Evolutionary conservation across 1,140 invertebrate species (phyloP).

Genomic region (Copidosoma floridanum): DNA sequence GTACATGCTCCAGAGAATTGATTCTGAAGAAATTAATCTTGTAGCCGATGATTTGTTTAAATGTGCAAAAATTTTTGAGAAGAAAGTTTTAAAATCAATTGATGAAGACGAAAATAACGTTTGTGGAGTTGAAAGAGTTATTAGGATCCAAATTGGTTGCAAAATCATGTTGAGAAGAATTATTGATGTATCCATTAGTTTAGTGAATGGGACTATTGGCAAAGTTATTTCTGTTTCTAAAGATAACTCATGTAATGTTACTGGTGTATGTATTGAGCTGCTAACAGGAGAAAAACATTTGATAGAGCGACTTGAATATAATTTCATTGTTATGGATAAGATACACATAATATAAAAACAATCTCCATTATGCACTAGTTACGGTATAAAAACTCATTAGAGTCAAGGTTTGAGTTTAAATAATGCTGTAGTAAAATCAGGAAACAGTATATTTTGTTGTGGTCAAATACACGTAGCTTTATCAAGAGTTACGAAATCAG

Average conservation of each 20-base stretch:
- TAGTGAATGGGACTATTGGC: constrained; percentile 38
- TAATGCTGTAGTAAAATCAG: constrained; percentile 38
- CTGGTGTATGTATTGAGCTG: not conserved
- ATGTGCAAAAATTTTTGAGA: constrained; percentile 24
- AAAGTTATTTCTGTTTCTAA: constrained; percentile 25
- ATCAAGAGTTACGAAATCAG: constrained; percentile 41
- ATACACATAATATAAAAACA: constrained; percentile 41
- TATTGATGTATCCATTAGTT: constrained; percentile 38
- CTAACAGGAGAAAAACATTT: constrained; percentile 10
- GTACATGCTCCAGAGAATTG: constrained; percentile 32
- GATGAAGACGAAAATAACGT: constrained; percentile 22
- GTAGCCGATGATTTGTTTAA: constrained; percentile 30
- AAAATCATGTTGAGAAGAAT: constrained; percentile 42
- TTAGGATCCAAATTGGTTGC: constrained; percentile 37
- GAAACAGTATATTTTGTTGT: constrained; percentile 37
- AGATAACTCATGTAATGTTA: constrained; percentile 10
- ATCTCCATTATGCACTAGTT: constrained; percentile 46
- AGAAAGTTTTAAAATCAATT: constrained; percentile 25
- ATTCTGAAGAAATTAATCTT: constrained; percentile 31
- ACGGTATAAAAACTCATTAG: constrained; percentile 49
- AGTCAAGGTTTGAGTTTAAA: constrained; percentile 46
- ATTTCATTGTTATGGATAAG: constrained; percentile 42
- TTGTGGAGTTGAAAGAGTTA: constrained; percentile 24
- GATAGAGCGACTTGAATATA: constrained; percentile 30
- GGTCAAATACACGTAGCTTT: constrained; percentile 48